Conservation (phyloP, 2,113 vertebrate genomes). For the Oceanites oceanicus region DNA sequence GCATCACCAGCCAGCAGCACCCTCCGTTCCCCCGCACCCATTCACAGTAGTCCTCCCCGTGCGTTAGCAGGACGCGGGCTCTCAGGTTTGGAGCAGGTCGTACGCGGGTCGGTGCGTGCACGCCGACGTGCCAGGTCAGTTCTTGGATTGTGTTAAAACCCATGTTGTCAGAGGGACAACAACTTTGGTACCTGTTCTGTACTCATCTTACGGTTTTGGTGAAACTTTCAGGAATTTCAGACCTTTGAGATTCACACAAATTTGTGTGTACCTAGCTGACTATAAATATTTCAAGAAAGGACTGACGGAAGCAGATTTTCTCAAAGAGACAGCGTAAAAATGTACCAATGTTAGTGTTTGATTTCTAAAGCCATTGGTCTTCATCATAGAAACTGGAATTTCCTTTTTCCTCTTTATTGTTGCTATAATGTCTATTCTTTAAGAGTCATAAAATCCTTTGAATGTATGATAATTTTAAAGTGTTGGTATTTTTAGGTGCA, state of each 20-base stretch:
- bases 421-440: background rate
- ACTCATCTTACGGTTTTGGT: accelerated
- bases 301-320: background rate
- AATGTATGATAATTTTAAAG: background rate
- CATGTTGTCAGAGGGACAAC: background rate
- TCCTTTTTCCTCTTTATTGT: background rate
- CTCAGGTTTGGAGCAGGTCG: background rate
- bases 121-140: accelerated
- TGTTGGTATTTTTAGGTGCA: background rate
- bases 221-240: background rate
- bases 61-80: accelerated
- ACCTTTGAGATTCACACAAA: background rate
- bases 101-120: accelerated
- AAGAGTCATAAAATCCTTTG: background rate
- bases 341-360: background rate
- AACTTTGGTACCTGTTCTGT: background rate
- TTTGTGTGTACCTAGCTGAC: background rate
- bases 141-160: background rate
- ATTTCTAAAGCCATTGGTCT: background rate
- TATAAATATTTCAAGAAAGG: background rate
- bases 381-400: background rate
- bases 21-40: accelerated
- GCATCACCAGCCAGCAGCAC: background rate
- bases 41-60: too few relatives aligned
- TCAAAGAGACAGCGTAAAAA: background rate